A percentile compares a stretch with the other conserved stretches of the same genome.
Evolutionary conservation across 53 echinoderm and acorn worm genomes (phyloP).

Genomic region (Hippasteria phrygiana): DNA sequence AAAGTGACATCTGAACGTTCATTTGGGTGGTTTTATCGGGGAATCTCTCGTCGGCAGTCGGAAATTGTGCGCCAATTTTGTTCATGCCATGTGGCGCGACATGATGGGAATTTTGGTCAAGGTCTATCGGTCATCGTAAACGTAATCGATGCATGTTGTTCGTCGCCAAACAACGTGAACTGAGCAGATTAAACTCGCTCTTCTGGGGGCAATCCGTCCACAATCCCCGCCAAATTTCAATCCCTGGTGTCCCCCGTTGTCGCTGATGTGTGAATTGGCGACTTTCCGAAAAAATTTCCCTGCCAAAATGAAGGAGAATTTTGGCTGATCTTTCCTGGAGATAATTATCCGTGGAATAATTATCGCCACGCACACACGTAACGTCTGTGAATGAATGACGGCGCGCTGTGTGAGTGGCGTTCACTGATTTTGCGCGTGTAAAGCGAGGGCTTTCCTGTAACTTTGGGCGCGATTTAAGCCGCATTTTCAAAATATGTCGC

Average conservation of each 20-base stretch:
- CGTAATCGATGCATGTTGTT: constrained; percentile 80
- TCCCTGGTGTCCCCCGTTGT: not conserved
- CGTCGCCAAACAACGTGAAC: constrained; percentile 58
- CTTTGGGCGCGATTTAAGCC: not conserved
- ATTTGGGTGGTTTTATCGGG: not conserved
- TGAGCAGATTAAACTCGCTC: constrained; percentile 32
- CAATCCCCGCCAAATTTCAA: constrained; percentile 28
- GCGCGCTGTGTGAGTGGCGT: too few relatives aligned
- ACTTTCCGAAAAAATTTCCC: constrained; percentile 2
- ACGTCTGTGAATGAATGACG: constrained; percentile 69
- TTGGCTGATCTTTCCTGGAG: constrained; percentile 37
- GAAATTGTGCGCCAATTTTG: not conserved
- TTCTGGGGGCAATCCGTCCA: not conserved
- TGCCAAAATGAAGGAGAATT: constrained; percentile 24
- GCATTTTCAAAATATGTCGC: not conserved
- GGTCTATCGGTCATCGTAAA: constrained; percentile 90
- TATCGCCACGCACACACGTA: constrained; percentile 19
- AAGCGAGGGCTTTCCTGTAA: not conserved
- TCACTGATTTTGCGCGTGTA: constrained; percentile 45
- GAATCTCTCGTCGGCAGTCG: not conserved
- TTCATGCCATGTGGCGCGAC: constrained; percentile 34
- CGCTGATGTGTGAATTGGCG: not conserved
- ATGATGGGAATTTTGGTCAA: constrained; percentile 68
- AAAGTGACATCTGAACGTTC: not conserved
- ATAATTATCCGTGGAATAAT: constrained; percentile 48